These are phyloP conservation scores for Phalacrocorax aristotelis DNA, from an alignment of 2,113 vertebrate genomes.

Conservation along the genomic window DNA sequence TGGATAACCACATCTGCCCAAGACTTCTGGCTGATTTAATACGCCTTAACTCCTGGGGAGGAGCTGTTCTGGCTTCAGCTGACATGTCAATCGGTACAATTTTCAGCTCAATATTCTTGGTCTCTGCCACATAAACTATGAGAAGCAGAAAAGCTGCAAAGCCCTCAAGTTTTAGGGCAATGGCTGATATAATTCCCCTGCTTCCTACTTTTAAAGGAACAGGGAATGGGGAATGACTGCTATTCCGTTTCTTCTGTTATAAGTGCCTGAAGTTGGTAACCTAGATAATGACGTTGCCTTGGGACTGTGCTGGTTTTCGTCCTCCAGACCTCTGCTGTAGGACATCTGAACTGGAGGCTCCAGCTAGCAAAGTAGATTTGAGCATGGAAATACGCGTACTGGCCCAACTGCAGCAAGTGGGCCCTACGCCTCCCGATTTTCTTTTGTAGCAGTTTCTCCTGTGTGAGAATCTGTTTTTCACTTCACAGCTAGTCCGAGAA, in stretches of 20 bases:
- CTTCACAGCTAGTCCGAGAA: not conserved
- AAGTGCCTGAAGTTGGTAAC: not conserved
- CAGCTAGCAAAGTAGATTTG: not conserved
- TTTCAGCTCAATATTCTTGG: not conserved
- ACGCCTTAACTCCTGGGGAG: not conserved
- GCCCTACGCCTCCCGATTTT: not conserved
- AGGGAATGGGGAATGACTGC: not conserved
- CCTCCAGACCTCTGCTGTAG: not conserved
- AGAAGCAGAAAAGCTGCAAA: not conserved
- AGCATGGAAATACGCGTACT: rapidly evolving
- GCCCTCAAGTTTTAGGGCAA: not conserved
- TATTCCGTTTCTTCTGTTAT: not conserved
- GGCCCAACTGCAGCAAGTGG: not conserved
- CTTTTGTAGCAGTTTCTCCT: not conserved
- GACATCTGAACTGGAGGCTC: not conserved
- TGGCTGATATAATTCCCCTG: not conserved
- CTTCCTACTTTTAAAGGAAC: not conserved
- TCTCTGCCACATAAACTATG: not conserved
- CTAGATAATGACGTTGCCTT: not conserved
- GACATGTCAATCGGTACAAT: not conserved
- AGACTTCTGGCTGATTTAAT: not conserved
- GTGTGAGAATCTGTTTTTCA: not conserved
- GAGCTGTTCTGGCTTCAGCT: not conserved
- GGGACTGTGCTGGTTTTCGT: not conserved
- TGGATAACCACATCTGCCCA: not conserved